phyloP scores from a whole-genome alignment of 2,888 invertebrate species.

The Andrena bucephala region DNA sequence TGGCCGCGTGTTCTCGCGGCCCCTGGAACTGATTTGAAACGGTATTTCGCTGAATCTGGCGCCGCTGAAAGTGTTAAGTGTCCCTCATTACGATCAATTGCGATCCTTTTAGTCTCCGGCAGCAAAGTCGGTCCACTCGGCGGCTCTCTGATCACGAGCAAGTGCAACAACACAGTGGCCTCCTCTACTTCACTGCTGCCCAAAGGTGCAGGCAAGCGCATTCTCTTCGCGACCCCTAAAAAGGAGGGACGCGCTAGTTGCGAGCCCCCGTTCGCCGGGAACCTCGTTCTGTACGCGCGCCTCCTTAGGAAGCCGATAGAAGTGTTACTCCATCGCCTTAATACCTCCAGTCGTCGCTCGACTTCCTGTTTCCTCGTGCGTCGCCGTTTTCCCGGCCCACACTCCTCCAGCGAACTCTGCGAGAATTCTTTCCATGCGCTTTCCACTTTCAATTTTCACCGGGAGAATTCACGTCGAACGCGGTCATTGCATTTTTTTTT shows the following conservation, averaged over 20 bases:
- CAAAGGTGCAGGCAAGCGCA: background rate
- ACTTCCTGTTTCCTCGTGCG: conserved; percentile 28
- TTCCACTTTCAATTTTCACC: conserved; percentile 11
- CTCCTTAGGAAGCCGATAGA: conserved; percentile 54
- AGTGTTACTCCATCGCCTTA: conserved; percentile 39
- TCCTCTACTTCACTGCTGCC: too few species aligned
- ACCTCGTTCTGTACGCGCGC: conserved; percentile 52
- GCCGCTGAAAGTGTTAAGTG: too few species aligned
- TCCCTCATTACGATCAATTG: too few species aligned
- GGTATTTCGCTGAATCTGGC: too few species aligned
- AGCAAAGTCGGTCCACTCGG: too few species aligned
- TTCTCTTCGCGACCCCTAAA: conserved; percentile 13
- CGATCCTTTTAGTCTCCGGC: too few species aligned
- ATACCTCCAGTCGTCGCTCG: conserved; percentile 1
- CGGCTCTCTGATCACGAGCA: too few species aligned
- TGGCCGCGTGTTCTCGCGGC: too few species aligned
- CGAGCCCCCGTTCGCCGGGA: conserved; percentile 47
- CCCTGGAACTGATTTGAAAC: too few species aligned
- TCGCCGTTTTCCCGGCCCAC: background rate
- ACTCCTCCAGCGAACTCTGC: background rate
- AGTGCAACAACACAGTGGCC: too few species aligned
- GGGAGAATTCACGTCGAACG: too few species aligned
- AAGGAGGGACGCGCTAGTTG: conserved; percentile 28
- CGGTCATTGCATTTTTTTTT: background rate
- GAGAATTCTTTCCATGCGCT: too few species aligned